Conservation (phyloP, 2,888 invertebrate genomes). For the Pardosa pseudoannulata region DNA sequence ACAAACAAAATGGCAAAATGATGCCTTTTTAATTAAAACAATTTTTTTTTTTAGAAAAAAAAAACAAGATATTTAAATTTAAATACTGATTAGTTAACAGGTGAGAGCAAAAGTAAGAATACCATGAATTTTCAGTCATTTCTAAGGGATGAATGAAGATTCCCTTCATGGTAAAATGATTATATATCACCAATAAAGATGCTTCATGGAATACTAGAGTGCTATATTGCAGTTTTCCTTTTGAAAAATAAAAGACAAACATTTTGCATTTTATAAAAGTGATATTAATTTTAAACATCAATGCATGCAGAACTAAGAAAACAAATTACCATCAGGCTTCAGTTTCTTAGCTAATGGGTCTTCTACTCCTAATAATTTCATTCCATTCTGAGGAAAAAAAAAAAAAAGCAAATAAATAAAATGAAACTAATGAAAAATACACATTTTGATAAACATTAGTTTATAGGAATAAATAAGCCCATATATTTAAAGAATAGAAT, state of each 20-base stretch:
- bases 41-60: not conserved
- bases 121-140: slow-evolving; percentile 33
- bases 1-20: not conserved
- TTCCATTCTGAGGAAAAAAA: slow-evolving; percentile 67
- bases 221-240: slow-evolving; percentile 11
- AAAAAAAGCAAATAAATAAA: too few relatives aligned
- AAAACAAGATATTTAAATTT: not conserved
- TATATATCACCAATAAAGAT: slow-evolving; percentile 31
- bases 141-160: slow-evolving; percentile 1
- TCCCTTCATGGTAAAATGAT: slow-evolving; percentile 12
- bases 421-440: too few relatives aligned
- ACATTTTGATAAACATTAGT: too few relatives aligned
- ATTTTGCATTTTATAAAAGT: not conserved
- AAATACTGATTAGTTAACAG: not conserved
- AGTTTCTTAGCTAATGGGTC: slow-evolving; percentile 51
- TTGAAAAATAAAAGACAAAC: slow-evolving; percentile 35
- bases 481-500: too few relatives aligned
- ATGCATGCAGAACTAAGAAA: not conserved
- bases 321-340: slow-evolving; percentile 54
- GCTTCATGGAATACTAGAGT: slow-evolving; percentile 16
- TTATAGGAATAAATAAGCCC: too few relatives aligned
- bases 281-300: not conserved
- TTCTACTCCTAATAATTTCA: slow-evolving; percentile 29
- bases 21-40: not conserved
- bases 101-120: slow-evolving; percentile 1